phyloP scores from a whole-genome alignment of 1,140 invertebrate genomes.

The Trichogramma pretiosum region DNA sequence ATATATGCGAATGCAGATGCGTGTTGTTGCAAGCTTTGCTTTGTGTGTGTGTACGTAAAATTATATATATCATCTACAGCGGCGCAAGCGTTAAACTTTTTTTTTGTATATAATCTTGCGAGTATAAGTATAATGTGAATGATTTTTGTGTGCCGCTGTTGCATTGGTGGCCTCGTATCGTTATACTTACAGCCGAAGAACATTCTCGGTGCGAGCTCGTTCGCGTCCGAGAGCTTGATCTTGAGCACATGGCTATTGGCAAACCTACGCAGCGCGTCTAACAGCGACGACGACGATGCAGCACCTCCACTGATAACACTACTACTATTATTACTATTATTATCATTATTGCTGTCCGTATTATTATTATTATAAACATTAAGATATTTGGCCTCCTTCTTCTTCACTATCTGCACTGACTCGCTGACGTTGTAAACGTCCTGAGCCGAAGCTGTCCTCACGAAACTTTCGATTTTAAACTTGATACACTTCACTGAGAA shows the following conservation, averaged over 20 bases:
- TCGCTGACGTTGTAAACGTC: conserved; percentile 34
- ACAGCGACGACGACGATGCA: no score
- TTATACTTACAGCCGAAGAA: conserved; percentile 34
- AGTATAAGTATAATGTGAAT: no score
- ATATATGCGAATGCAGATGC: neutral
- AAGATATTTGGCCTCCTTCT: no score
- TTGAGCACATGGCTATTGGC: conserved; percentile 37
- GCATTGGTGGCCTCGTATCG: no score
- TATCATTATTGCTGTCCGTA: conserved; percentile 7
- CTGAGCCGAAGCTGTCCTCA: conserved; percentile 25
- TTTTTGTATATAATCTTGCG: no score
- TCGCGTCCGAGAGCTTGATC: conserved; percentile 31
- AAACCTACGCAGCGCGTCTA: conserved; percentile 36
- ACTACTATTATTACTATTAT: neutral
- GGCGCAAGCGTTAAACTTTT: no score
- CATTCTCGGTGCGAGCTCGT: conserved; percentile 37
- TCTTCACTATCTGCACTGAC: conserved; percentile 31
- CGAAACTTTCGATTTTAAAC: conserved; percentile 20
- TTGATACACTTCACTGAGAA: conserved; percentile 21
- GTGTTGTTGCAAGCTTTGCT: neutral
- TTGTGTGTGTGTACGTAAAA: no score
- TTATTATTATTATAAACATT: conserved; percentile 12
- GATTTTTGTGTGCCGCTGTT: no score
- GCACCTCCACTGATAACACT: no score
- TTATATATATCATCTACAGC: no score